A percentile compares a stretch with the other conserved stretches of the same genome.
phyloP scores from a whole-genome alignment of 1,140 invertebrate species.

The Pectinophora gossypiella region DNA sequence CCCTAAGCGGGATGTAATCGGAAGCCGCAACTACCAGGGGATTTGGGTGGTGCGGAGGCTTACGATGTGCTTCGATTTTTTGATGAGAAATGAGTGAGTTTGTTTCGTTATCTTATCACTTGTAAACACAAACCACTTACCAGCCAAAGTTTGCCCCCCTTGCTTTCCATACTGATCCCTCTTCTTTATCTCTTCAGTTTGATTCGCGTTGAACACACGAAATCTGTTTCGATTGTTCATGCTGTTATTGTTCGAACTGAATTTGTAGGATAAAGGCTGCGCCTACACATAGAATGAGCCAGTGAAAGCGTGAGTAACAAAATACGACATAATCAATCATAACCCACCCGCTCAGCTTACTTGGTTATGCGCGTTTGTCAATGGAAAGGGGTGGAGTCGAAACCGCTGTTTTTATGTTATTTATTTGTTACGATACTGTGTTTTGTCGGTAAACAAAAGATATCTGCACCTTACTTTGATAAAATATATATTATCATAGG shows the following conservation, averaged over 20 bases:
- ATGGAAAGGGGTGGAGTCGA: slow-evolving; percentile 37
- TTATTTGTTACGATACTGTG: too few species aligned
- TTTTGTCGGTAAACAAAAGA: too few species aligned
- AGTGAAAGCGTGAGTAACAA: slow-evolving; percentile 47
- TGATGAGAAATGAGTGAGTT: too few species aligned
- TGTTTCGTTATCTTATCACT: too few species aligned
- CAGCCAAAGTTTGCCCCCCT: slow-evolving; percentile 18
- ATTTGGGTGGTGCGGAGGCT: too few species aligned
- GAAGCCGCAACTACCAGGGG: too few species aligned
- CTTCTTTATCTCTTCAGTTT: slow-evolving; percentile 26
- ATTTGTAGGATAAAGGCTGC: not conserved
- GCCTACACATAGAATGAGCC: slow-evolving; percentile 11
- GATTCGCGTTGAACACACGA: slow-evolving; percentile 36
- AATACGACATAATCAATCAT: slow-evolving; percentile 68
- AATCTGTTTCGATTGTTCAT: slow-evolving; percentile 35
- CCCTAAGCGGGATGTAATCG: too few species aligned
- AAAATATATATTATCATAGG: too few species aligned
- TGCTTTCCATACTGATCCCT: slow-evolving; percentile 32
- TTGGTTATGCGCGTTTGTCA: slow-evolving; percentile 56
- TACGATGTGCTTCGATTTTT: too few species aligned
- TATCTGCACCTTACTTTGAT: too few species aligned
- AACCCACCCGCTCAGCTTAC: slow-evolving; percentile 51
- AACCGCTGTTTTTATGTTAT: too few species aligned
- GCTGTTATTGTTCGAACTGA: not conserved
- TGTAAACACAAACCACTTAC: too few species aligned